These are phyloP conservation scores for Pristis pectinata DNA, from an alignment of 2,797 vertebrate species.

Conservation along the genomic window DNA sequence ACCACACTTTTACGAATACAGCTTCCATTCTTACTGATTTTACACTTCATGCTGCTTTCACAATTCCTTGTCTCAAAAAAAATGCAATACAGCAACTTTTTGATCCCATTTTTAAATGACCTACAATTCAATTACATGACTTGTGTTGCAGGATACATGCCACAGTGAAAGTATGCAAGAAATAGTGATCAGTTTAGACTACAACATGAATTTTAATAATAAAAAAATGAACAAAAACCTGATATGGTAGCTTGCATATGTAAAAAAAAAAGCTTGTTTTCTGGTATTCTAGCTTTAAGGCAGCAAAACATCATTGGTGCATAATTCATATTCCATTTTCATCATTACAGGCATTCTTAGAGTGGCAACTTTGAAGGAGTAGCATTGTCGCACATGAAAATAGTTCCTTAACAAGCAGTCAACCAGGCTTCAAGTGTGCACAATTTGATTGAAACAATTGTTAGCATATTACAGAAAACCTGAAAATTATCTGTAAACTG, in stretches of 20 bases:
- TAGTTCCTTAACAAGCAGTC: not conserved
- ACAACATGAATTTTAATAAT: not conserved
- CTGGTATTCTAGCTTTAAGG: not conserved
- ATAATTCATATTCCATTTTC: not conserved
- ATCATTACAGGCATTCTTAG: not conserved
- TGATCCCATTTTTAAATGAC: not conserved
- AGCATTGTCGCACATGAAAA: not conserved
- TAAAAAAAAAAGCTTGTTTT: not conserved
- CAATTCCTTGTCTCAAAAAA: not conserved
- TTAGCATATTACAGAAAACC: not conserved
- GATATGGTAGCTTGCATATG: not conserved
- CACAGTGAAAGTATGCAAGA: not conserved
- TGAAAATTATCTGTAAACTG: not conserved
- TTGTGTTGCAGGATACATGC: not conserved
- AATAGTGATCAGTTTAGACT: not conserved
- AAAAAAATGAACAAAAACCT: not conserved
- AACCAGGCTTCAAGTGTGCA: not conserved
- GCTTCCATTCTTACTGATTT: not conserved
- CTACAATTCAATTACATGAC: not conserved
- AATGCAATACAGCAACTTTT: not conserved
- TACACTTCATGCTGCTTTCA: not conserved
- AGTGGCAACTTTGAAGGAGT: not conserved
- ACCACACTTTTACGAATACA: not conserved
- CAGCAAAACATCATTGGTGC: not conserved
- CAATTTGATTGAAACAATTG: not conserved